Evolutionary conservation across 2,888 invertebrate species (phyloP).

Genomic region (Timema cristinae): DNA sequence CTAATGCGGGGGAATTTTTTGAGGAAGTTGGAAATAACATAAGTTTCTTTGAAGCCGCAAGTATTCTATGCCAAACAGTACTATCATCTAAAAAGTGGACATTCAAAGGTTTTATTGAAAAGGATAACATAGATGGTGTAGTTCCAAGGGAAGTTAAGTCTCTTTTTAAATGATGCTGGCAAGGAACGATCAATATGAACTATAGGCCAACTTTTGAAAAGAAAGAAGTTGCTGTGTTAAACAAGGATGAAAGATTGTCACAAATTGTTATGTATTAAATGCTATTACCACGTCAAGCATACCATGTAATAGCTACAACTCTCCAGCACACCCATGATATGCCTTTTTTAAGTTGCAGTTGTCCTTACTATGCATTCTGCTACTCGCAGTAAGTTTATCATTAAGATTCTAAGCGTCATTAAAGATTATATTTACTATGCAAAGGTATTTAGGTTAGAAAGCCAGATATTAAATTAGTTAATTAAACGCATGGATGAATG

Average conservation of each 20-base stretch:
- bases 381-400: not conserved
- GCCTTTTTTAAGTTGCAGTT: conserved; percentile 1
- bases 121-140: not conserved
- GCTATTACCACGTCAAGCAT: not conserved
- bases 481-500: not conserved
- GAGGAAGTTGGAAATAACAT: not conserved
- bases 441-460: not conserved
- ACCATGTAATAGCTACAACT: not conserved
- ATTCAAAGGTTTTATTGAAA: not conserved
- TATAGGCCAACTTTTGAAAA: not conserved
- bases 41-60: not conserved
- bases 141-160: not conserved
- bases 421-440: not conserved
- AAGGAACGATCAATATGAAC: not conserved
- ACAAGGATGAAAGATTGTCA: not conserved
- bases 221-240: not conserved
- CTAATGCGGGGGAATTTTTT: not conserved
- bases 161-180: not conserved
- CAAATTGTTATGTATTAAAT: conserved; percentile 10
- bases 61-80: not conserved
- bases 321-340: not conserved
- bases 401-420: not conserved
- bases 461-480: not conserved
- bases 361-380: not conserved
- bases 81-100: not conserved